Base-by-base conservation (phyloP, 2,113 vertebrate species). In the Cairina moschata region DNA sequence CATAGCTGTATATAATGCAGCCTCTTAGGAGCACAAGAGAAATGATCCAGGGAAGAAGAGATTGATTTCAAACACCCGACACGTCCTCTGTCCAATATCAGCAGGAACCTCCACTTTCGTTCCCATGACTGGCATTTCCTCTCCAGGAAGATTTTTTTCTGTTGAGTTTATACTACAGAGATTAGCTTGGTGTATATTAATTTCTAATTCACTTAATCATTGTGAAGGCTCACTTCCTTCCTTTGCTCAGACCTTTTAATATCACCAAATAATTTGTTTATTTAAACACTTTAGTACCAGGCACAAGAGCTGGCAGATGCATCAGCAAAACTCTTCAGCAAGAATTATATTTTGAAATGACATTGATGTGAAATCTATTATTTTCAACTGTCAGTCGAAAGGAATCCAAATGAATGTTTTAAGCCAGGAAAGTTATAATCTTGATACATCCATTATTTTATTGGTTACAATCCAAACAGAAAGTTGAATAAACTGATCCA, bases 131-230 rank as follows among this genome's bases (percentile, higher is more conserved):
- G 90, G 96, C 94, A 96, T 96, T 96, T 98, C 96, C 96, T 97
- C 91, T 84, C 75, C 92, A 89, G 83, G 63, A 88, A 97, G 91
- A 48, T 40, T 93, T 92, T 95, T 91, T 96, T 80, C 77, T 74
- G 44, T 75, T 91, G 86, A 94, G 89, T 93, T 93, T 96, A 95
- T 92, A 96, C 93, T 95, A 94, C 15, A 95, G 74, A 97, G 91
- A 97, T 97, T 92, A 93, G 71, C 40, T 74, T 95, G 79, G 90
- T 96, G 81, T 81, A 92, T 96, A 97, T 95, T 95, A 96, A 97
- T 96, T 96, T 96, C 95, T 96, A 97, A 97, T 97, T 95, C 96
- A 97, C 92, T 97, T 95, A 62, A 96, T 97, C 97, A 95, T 95
- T 96, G 71, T 96, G 95, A 98, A 97, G 91, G 93, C 77, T 88